Base-by-base conservation (phyloP, 2,113 vertebrate species). In the Paracanthobrama guichenoti region DNA sequence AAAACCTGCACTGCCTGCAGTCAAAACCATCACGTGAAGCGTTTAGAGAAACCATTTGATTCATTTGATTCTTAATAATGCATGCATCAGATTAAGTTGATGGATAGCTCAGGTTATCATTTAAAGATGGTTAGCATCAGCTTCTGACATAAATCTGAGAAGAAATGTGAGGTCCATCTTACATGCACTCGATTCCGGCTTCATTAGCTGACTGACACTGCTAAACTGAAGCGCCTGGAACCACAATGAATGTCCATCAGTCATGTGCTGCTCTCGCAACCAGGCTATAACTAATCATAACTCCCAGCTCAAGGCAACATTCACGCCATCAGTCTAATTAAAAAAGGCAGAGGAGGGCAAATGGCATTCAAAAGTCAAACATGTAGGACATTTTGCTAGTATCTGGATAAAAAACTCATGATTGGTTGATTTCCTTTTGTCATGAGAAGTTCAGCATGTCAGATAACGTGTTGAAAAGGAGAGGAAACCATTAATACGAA, bases 201-300 rank as follows among this genome's bases (percentile, higher is more conserved):
- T 85, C 77, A 81, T 85, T 85, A 81, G 84, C 78, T 85, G 46
- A 64, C 84, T 81, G 84, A 81, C 69, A 66, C 78, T 11, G 46
- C 59, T 85, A 82, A 82, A 74, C 69, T 75, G 69, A 85, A 85
- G 13, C 1, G 69, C 84, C 79, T 50, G n/a, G 46, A 81, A 64
- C 78, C 69, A 81, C 28, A 55, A 44, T 26, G 42, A 62, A 42
- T n/a, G 6, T 80, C 59, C 60, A 80, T 73, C 78, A 81, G 78
- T 75, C 60, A 73, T 85, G 22, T 62, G 57, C 26, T 46, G 26
- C 73, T 79, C 83, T 84, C 14, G 31, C 50, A 84, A 79, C 64
- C 53, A 55, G 75, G 62, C 75, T 55, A 71, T 16, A 82, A 57
- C 80, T 82, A 82, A 82, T 82, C 79, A 71, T 82, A 71, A 81